A percentile compares a stretch with the other conserved stretches of the same genome.
These are phyloP conservation scores for Rhabditoides inermis DNA, from an alignment of 2,888 invertebrate species.

Conservation along the genomic window DNA sequence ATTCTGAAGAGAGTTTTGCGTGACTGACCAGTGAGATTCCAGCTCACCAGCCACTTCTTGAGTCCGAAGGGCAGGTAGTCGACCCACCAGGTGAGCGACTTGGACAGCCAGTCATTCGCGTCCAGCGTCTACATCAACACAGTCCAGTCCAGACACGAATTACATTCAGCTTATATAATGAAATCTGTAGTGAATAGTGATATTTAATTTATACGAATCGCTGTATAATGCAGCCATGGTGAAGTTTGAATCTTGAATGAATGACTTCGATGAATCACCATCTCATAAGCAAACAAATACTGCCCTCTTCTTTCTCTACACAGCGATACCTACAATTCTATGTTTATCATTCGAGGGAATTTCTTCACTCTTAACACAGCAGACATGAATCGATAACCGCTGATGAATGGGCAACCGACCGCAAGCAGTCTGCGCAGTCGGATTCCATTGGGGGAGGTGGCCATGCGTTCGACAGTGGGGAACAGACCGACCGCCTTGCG, in stretches of 20 bases:
- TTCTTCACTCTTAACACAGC: too few species aligned
- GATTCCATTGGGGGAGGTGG: constrained; percentile 38
- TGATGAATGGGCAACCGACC: constrained; percentile 16
- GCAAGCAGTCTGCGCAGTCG: constrained; percentile 24
- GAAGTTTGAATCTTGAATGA: too few species aligned
- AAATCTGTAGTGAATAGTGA: too few species aligned
- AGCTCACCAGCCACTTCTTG: constrained; percentile 25
- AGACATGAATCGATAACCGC: too few species aligned
- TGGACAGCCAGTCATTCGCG: constrained; percentile 33
- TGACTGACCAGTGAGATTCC: constrained; percentile 9
- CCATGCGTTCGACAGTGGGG: constrained; percentile 45
- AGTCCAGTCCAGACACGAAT: not conserved
- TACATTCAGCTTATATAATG: not conserved
- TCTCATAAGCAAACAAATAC: too few species aligned
- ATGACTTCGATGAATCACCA: too few species aligned
- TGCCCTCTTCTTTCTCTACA: too few species aligned
- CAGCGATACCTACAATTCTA: too few species aligned
- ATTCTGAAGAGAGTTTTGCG: too few species aligned
- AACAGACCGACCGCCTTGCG: constrained; percentile 34
- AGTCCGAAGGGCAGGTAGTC: constrained; percentile 25
- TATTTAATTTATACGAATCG: too few species aligned
- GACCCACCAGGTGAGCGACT: constrained; percentile 26
- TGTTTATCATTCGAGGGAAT: too few species aligned
- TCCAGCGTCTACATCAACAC: constrained; percentile 19
- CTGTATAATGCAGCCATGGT: too few species aligned